Evolutionary conservation across 2,888 invertebrate genomes (phyloP), one percentile per base, ranked within the genome.

Genomic region (Hedychridium roseum): DNA sequence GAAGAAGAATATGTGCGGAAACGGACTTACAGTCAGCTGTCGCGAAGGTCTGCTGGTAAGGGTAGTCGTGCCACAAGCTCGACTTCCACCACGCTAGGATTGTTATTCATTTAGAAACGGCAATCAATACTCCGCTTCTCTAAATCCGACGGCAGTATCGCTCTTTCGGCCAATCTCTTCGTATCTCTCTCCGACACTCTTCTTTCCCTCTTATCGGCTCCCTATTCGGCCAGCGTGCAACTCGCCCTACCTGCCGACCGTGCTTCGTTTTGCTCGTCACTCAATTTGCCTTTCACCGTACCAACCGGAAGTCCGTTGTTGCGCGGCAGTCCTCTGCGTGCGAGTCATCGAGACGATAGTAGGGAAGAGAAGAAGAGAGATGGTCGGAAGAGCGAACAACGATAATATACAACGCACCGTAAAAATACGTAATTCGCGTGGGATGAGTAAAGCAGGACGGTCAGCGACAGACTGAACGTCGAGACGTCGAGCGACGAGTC

Each of bases 11-110:
- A n/a, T n/a, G n/a, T n/a, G n/a, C n/a, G n/a, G n/a, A n/a, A n/a
- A 31, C 1, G 27, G 28, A 76, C 76, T 76, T 66, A 76, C 76
- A 76, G 74, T 76, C 76, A 76, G 73, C 76, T 76, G 60, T 66
- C 66, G 61, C 58, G 62, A 49, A 66, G 60, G 57, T 71, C 68
- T 36, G 60, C 66, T 60, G 68, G 66, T 53, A 69, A 63, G 27
- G 74, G 64, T 14, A 74, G 64, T 57, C 71, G 69, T 45, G 71
- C 68, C 70, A 73, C 67, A 55, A 76, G 61, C 64, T 76, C 75
- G 59, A 76, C 71, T 60, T 75, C 75, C 64, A 74, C 70, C 34
- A 65, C 67, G 57, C 71, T 64, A 44, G 66, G 64, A 70, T 76
- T 74, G 60, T 76, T 76, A 70, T 75, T 76, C 76, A 76, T 76